Base-by-base conservation (phyloP, 1,140 invertebrate species). In the Pollicipes pollicipes region DNA sequence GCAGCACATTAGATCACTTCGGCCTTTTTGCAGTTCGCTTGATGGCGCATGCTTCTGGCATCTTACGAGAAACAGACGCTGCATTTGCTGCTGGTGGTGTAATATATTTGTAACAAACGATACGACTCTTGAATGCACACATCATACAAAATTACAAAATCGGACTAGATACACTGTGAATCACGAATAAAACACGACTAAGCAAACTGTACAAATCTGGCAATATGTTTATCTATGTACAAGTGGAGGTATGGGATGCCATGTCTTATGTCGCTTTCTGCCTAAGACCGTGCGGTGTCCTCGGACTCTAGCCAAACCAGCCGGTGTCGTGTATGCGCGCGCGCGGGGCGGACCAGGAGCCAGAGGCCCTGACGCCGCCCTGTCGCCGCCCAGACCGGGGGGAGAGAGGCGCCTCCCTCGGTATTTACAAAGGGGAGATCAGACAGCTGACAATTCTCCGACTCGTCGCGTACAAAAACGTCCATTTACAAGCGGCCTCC, bases 121-220 rank as follows among this genome's bases (percentile, higher is more conserved):
- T 58, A 58, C 45, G 24, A 58, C 45, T 58, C 45, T 58, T 58
- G 32, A 35, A 35, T 35, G 45, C 45, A 58, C 45, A 58, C n/a
- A 58, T 58, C 45, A 58, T 58, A 58, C 45, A 58, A 58, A 58
- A 58, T 58, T 58, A 58, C 45, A 58, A 58, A 58, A 58, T 58
- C 45, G 45, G 45, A 58, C 45, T 58, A 58, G 45, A 58, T 58
- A 58, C 45, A 58, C 45, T 21, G 45, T 58, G 21, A 58, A 58
- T 58, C 45, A 58, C 45, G 45, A 58, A 58, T 58, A 58, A 58
- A 58, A 17, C 45, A 24, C 45, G 10, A 21, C 21, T 21, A 21
- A 58, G 45, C 8, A 58, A 58, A 58, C 45, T 58, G 45, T 58
- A 58, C 45, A 58, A 21, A 3, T 13, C 21, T 6, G 21, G 10